These are phyloP conservation scores for Drosophila triauraria DNA, from an alignment of 1,140 invertebrate species.

Conservation along the genomic window DNA sequence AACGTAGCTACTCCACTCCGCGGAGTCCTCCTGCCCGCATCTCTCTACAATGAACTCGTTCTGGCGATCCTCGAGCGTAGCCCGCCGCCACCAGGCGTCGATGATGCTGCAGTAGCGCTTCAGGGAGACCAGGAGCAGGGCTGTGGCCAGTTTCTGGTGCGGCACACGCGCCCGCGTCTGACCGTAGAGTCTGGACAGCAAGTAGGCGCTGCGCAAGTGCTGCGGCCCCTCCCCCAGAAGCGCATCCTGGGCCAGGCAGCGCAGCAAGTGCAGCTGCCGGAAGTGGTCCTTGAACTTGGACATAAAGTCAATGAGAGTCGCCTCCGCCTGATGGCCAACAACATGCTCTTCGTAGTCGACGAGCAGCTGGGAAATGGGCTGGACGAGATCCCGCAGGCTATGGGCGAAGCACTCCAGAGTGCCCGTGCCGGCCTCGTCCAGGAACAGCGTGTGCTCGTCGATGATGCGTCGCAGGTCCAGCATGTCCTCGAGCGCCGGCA, in stretches of 20 bases:
- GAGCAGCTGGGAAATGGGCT: slow-evolving; percentile 54
- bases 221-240: slow-evolving; percentile 44
- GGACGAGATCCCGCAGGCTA: slow-evolving; percentile 58
- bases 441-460: slow-evolving; percentile 18
- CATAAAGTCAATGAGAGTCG: slow-evolving; percentile 48
- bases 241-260: not conserved
- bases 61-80: slow-evolving; percentile 63
- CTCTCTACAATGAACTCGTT: slow-evolving; percentile 73
- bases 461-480: slow-evolving; percentile 41
- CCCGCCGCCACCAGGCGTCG: slow-evolving; percentile 76
- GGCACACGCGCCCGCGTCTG: slow-evolving; percentile 17
- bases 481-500: slow-evolving; percentile 60
- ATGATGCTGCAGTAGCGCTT: slow-evolving; percentile 70
- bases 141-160: slow-evolving; percentile 55
- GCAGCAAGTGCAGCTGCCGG: slow-evolving; percentile 17
- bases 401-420: slow-evolving; percentile 67
- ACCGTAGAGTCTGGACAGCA: slow-evolving; percentile 59
- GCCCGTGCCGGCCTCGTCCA: slow-evolving; percentile 14
- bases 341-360: slow-evolving; percentile 53
- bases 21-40: not conserved
- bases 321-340: not conserved
- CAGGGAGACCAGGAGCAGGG: slow-evolving; percentile 41
- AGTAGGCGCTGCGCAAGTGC: slow-evolving; percentile 56
- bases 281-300: slow-evolving; percentile 49
- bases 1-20: slow-evolving; percentile 6